Evolutionary conservation across 2,113 vertebrate genomes (phyloP).

Genomic region (Ivindomyrus marchei): DNA sequence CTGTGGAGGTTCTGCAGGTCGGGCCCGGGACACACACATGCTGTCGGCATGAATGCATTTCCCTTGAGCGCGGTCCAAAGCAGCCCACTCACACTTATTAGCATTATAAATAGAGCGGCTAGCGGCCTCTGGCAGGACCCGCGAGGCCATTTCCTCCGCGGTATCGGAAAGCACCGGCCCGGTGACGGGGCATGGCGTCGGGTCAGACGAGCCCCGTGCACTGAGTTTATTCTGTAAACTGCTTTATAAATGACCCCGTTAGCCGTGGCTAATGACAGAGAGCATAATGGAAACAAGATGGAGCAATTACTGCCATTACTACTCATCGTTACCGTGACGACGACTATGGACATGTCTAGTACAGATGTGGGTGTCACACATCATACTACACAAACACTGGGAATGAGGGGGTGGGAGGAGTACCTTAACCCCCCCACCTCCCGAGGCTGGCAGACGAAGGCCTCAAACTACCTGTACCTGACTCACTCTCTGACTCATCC

Average conservation of each 20-base stretch:
- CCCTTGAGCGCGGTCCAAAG: constrained; percentile 50
- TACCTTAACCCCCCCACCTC: not conserved
- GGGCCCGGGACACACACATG: constrained; percentile 46
- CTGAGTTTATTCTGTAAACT: not conserved
- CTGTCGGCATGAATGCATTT: constrained; percentile 52
- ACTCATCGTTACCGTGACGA: not conserved
- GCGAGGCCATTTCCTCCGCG: constrained; percentile 51
- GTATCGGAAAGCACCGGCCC: constrained; percentile 60
- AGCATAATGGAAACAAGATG: not conserved
- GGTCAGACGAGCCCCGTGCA: not conserved
- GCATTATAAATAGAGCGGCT: constrained; percentile 60
- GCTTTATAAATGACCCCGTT: not conserved
- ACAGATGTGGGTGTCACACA: not conserved
- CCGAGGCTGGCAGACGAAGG: not conserved
- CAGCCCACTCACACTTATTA: constrained; percentile 63
- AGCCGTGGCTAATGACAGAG: not conserved
- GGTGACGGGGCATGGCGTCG: constrained; percentile 54
- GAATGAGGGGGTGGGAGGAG: not conserved
- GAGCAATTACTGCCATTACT: not conserved
- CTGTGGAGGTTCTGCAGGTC: constrained; percentile 27
- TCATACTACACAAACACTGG: not conserved
- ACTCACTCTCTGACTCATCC: not conserved
- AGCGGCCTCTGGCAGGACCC: constrained; percentile 49
- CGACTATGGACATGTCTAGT: not conserved
- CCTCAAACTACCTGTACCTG: not conserved